Base-by-base conservation (phyloP, 2,113 vertebrate species). In the Malurus cyaneus region DNA sequence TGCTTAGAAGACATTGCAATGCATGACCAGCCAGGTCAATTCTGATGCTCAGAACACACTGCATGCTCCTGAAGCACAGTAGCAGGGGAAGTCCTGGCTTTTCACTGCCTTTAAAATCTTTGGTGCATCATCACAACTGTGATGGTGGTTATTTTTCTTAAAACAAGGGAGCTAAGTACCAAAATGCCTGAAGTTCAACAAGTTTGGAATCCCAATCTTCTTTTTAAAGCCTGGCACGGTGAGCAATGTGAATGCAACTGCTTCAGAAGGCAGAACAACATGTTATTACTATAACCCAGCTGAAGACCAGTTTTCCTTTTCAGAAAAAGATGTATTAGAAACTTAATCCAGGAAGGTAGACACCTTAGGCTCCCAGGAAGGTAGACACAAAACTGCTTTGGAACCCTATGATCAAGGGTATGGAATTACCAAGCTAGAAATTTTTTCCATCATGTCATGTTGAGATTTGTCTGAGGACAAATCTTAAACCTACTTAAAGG, bases 21-120 rank as follows among this genome's bases (percentile, higher is more conserved):
- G 95, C 94, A 84, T 91, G 94, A 95, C 70, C 24, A 12, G 62
- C 71, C 73, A 89, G 88, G 84, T 87, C 89, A 94, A 42, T 86
- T 94, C 72, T 11, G 6, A 89, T 62, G 36, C 93, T 93, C 92
- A 86, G 65, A 86, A 64, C 46, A 92, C 71, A 71, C 1, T 91
- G 83, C 52, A 21, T 5, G 28, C 41, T 83, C 61, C 86, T 86
- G 73, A 70, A 88, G 76, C 60, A 90, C 42, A 80, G 54, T 26
- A 36, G 62, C 47, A 77, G 62, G 42, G 91, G 39, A 83, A 80
- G 39, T 23, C 34, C 65, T 53, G 57, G 31, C 34, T 93, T 88
- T 79, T 79, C 4, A 1, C 34, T 82, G 39, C 25, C 57, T 86
- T 89, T 70, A 64, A 89, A 84, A 79, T 69, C 39, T 72, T 54